phyloP scores from a whole-genome alignment of 2,797 vertebrate species.

The Onychomys torridus region DNA sequence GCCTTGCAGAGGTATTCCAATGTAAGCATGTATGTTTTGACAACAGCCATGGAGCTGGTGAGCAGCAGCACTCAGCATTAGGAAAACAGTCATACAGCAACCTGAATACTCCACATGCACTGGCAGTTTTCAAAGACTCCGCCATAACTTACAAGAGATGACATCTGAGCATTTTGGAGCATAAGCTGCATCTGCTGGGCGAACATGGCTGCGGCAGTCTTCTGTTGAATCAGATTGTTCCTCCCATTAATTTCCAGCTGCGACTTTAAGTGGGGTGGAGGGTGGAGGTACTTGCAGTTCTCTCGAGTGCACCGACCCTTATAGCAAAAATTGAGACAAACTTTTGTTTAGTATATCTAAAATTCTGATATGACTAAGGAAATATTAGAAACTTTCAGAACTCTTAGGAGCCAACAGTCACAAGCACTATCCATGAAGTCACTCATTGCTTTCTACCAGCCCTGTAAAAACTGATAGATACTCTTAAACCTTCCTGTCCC shows the following conservation, averaged over 20 bases:
- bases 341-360: constrained; percentile 14
- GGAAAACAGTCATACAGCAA: not conserved
- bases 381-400: not conserved
- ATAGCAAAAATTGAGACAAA: constrained; percentile 62
- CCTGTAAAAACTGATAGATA: not conserved
- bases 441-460: not conserved
- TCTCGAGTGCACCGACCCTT: constrained; percentile 98
- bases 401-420: not conserved
- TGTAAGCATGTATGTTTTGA: not conserved
- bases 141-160: constrained; percentile 94
- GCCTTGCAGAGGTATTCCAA: constrained; percentile 23
- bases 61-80: not conserved
- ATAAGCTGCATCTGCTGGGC: constrained; percentile 99
- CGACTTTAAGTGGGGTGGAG: constrained; percentile 98
- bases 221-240: constrained; percentile 99
- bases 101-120: not conserved
- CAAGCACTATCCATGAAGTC: not conserved
- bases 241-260: constrained; percentile 98
- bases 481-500: constrained; percentile 1
- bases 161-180: constrained; percentile 95
- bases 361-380: constrained; percentile 13
- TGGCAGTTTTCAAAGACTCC: not conserved
- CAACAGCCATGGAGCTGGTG: not conserved
- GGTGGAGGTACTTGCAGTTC: constrained; percentile 99
- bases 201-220: constrained; percentile 97